A percentile compares a stretch with the other conserved stretches of the same genome.
Conservation (phyloP, 1,140 invertebrate species). For the Lithobius niger region DNA sequence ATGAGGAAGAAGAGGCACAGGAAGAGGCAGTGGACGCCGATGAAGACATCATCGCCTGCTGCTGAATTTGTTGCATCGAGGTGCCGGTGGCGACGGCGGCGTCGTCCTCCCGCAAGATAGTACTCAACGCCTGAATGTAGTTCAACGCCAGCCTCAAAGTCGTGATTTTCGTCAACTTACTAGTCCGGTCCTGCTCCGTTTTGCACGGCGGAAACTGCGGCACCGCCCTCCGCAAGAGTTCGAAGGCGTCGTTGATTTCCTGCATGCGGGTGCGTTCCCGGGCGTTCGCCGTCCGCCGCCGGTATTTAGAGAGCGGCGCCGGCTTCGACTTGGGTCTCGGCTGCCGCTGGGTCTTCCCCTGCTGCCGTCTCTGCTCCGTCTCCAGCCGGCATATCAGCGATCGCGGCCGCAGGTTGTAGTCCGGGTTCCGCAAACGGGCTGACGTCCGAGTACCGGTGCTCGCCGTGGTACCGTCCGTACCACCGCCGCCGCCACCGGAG, state of each 20-base stretch:
- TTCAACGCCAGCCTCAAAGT: conserved; percentile 72
- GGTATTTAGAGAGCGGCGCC: conserved; percentile 73
- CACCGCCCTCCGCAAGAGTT: conserved; percentile 56
- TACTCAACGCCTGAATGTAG: conserved; percentile 55
- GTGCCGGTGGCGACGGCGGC: not conserved
- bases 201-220: conserved; percentile 38
- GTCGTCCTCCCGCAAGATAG: conserved; percentile 31
- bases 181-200: conserved; percentile 21
- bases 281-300: conserved; percentile 75
- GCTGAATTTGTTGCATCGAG: not conserved
- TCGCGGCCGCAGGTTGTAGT: conserved; percentile 39
- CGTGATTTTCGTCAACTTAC: conserved; percentile 75
- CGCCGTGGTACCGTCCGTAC: too few species aligned
- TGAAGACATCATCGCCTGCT: not conserved
- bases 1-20: not conserved
- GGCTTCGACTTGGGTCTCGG: conserved; percentile 49
- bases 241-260: conserved; percentile 77
- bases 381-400: conserved; percentile 39
- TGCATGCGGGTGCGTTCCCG: conserved; percentile 68
- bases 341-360: conserved; percentile 18
- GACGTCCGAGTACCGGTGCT: too few species aligned
- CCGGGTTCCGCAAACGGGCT: conserved; percentile 4
- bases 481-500: too few species aligned
- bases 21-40: too few species aligned
- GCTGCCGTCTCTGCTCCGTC: conserved; percentile 29